phyloP scores from a whole-genome alignment of 2,888 invertebrate species.

The Gryllus longicercus region DNA sequence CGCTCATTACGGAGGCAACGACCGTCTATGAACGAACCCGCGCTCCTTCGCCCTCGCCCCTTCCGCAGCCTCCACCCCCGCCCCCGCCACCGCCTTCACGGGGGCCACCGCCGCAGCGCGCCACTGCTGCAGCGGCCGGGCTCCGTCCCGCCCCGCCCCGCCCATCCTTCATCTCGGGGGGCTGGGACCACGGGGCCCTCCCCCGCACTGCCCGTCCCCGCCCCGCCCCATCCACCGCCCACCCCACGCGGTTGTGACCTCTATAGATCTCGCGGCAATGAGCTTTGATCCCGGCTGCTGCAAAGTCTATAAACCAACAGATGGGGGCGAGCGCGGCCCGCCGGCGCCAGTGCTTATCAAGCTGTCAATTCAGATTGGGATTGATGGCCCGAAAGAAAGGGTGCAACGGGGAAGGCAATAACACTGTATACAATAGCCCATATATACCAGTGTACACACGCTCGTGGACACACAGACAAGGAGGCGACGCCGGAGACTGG shows the following conservation, averaged over 20 bases:
- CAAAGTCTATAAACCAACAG: slow-evolving; percentile 28
- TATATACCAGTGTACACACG: slow-evolving; percentile 20
- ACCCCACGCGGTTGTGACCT: not conserved
- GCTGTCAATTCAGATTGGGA: slow-evolving; percentile 33
- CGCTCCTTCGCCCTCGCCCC: no score
- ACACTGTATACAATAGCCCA: slow-evolving; percentile 22
- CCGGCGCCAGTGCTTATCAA: slow-evolving; percentile 30
- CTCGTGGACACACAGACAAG: not conserved
- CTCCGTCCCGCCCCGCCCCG: no score
- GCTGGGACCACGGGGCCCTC: not conserved
- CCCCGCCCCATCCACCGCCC: not conserved
- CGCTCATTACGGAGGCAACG: no score
- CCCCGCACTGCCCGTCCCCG: not conserved
- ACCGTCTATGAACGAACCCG: no score
- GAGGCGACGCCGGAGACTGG: not conserved
- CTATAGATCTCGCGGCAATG: slow-evolving; percentile 7
- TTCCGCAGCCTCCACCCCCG: no score
- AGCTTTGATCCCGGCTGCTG: slow-evolving; percentile 18
- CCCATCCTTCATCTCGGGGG: not conserved
- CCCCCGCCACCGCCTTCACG: no score
- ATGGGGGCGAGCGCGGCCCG: slow-evolving; percentile 22
- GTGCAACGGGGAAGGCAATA: slow-evolving; percentile 26
- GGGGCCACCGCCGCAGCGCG: no score
- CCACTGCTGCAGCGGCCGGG: no score
- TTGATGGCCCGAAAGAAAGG: slow-evolving; percentile 28